Percentiles rank a stretch among this genome's conserved stretches.
Evolutionary conservation across 2,888 invertebrate species (phyloP).

Genomic region (Orchesellides sinensis): DNA sequence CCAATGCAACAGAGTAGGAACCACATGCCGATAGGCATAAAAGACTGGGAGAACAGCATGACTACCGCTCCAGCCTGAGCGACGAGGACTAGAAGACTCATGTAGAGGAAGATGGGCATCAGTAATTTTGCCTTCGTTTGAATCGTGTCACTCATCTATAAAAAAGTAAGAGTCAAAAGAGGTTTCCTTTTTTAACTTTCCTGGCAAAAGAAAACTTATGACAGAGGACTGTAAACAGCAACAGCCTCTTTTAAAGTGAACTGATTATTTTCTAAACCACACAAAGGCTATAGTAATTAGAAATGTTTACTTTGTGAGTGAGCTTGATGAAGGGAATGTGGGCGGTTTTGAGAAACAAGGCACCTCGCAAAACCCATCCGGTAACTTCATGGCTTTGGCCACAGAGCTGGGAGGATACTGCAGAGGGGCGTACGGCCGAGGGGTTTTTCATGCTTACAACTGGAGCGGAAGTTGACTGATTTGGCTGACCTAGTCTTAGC

Average conservation of each 20-base stretch:
- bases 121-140: slow-evolving; percentile 67
- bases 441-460: slow-evolving; percentile 20
- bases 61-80: slow-evolving; percentile 69
- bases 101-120: slow-evolving; percentile 70
- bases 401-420: slow-evolving; percentile 69
- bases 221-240: not conserved
- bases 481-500: slow-evolving; percentile 16
- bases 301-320: slow-evolving; percentile 71
- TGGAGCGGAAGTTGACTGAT: slow-evolving; percentile 15
- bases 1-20: slow-evolving; percentile 71
- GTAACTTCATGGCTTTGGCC: slow-evolving; percentile 69
- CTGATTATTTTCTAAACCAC: not conserved
- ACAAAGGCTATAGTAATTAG: not conserved
- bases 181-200: not conserved
- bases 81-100: slow-evolving; percentile 73
- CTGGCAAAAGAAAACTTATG: not conserved
- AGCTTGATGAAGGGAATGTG: slow-evolving; percentile 74
- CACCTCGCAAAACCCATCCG: slow-evolving; percentile 68
- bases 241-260: not conserved
- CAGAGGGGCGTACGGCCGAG: slow-evolving; percentile 43
- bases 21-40: slow-evolving; percentile 70
- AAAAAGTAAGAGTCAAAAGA: slow-evolving; percentile 1
- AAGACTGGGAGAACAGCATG: slow-evolving; percentile 65
- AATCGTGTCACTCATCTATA: slow-evolving; percentile 68
- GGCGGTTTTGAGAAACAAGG: slow-evolving; percentile 72